Base-by-base conservation (phyloP, 2,888 invertebrate species). In the Polylopha cassiicola region DNA sequence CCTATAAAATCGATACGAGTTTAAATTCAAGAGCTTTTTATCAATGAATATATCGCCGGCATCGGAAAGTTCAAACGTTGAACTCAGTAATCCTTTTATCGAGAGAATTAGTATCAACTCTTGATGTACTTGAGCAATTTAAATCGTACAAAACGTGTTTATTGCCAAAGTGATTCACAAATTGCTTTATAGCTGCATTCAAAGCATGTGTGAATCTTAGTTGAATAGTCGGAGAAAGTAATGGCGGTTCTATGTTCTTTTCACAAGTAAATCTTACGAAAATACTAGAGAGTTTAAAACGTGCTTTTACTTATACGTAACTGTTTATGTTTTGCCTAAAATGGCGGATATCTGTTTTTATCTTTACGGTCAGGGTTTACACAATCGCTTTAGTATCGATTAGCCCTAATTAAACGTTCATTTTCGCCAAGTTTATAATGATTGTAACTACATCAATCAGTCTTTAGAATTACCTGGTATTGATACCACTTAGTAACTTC, bases 141-240 rank as follows among this genome's bases (percentile, higher is more conserved):
- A 24, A 28, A 4, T 13, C n/a, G 20, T 20, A 10, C 9, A 22
- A n/a, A 30, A 30, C 36, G 20, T 36, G 41, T 21, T 9, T 34
- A 23, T 29, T 7, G 10, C 7, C 22, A 29, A 30, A 41, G n/a
- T 39, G 45, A 37, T 26, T 36, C 39, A 47, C 38, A 53, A 62
- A 61, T 53, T 53, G 52, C 52, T 57, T 55, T 52, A 61, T 56
- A 58, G 55, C 55, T 46, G 42, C 46, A 21, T 42, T 33, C 29
- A 34, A 53, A 44, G 53, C 47, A 58, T 64, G 58, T 71, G 65
- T 58, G 61, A 64, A 69, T 51, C 44, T 48, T 38, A 47, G 44
- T 44, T 60, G 52, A 63, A 65, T 60, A 49, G 58, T 43, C 37
- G 34, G 63, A 60, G 68, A 73, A 68, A 69, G 66, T 60, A 48